Conservation (phyloP, 2,797 vertebrate species). For the Ctenochaetus hawaiiensis region DNA sequence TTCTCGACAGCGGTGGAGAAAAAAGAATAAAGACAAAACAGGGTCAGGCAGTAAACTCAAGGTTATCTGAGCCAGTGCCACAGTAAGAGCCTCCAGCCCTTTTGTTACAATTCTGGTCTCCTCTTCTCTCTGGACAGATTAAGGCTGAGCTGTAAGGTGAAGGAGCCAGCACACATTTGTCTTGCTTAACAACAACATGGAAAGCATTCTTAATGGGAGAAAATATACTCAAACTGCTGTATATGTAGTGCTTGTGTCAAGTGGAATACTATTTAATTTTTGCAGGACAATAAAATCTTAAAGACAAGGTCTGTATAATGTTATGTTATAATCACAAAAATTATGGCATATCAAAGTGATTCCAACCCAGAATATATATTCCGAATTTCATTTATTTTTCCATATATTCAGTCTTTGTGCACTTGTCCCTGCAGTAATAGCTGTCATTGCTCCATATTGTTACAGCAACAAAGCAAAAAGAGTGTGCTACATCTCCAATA, state of each 20-base stretch:
- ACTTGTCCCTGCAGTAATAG: not conserved
- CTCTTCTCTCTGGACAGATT: slow-evolving; percentile 41
- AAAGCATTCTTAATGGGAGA: slow-evolving; percentile 7
- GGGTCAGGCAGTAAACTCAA: slow-evolving; percentile 45
- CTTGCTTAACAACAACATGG: slow-evolving; percentile 20
- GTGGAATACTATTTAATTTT: too few relatives aligned
- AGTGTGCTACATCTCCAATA: slow-evolving; percentile 15
- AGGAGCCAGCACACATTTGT: slow-evolving; percentile 31
- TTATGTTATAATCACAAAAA: not conserved
- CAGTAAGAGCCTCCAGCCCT: slow-evolving; percentile 46
- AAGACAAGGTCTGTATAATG: too few relatives aligned
- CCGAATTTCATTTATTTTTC: not conserved
- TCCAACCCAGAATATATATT: slow-evolving; percentile 9
- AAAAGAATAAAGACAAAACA: not conserved
- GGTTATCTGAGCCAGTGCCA: slow-evolving; percentile 67
- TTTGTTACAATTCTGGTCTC: slow-evolving; percentile 61
- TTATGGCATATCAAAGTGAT: slow-evolving; percentile 25
- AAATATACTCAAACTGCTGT: not conserved
- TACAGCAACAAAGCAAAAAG: slow-evolving; percentile 4
- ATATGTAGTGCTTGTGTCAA: too few relatives aligned
- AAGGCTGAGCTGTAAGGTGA: slow-evolving; percentile 34
- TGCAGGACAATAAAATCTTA: too few relatives aligned
- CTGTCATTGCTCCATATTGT: slow-evolving; percentile 19
- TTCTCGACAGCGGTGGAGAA: slow-evolving; percentile 40
- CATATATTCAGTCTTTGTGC: not conserved